phyloP scores from a whole-genome alignment of 2,113 vertebrate genomes.

The Aptenodytes forsteri region DNA sequence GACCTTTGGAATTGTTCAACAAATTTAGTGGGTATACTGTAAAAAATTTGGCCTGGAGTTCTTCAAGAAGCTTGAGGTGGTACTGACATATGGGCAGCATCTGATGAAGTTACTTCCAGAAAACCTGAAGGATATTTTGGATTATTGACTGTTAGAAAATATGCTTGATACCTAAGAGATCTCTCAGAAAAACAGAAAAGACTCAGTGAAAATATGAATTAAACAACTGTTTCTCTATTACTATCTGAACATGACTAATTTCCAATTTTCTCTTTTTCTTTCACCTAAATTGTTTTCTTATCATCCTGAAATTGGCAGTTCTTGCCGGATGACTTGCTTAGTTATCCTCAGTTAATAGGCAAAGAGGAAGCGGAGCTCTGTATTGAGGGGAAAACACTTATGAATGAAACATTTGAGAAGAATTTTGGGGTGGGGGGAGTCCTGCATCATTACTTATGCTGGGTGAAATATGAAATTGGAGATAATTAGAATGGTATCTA shows the following conservation, averaged over 20 bases:
- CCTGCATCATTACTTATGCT: neutral
- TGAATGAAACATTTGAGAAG: neutral
- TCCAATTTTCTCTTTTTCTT: neutral
- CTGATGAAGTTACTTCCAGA: neutral
- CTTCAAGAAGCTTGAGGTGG: neutral
- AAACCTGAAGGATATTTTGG: neutral
- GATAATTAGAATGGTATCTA: neutral
- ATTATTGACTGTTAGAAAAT: neutral
- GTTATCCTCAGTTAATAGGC: neutral
- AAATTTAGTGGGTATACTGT: neutral
- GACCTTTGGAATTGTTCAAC: neutral
- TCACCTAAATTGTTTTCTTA: neutral
- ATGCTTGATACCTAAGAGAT: neutral
- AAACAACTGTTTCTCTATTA: neutral
- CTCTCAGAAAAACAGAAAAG: neutral
- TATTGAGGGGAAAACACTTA: neutral
- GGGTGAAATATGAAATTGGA: neutral
- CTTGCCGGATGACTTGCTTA: neutral
- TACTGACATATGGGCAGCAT: neutral
- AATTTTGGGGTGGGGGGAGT: fast-evolving
- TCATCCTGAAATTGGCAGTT: neutral
- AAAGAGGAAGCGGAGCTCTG: neutral
- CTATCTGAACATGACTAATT: neutral
- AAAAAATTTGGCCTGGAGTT: neutral
- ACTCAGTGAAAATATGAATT: neutral